Percentiles rank a stretch among this genome's conserved stretches.
Conservation (phyloP, 2,888 invertebrate species). For the Sericinus montela region DNA sequence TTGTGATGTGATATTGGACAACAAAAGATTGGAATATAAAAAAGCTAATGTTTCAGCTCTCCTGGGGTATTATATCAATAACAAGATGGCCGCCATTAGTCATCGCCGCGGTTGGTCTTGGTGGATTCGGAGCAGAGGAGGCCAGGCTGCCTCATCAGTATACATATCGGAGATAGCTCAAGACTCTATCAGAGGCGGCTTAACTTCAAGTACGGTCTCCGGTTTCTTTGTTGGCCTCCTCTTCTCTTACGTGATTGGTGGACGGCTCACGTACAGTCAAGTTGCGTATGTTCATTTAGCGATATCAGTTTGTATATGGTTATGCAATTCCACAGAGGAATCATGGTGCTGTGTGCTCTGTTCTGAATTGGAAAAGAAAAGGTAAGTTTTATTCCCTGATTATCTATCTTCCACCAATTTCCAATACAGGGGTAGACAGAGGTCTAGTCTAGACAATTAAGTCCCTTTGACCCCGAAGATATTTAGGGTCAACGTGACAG, state of each 20-base stretch:
- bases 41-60: no score
- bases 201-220: constrained; percentile 49
- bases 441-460: no score
- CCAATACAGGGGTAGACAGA: no score
- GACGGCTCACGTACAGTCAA: constrained; percentile 46
- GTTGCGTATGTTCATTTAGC: constrained; percentile 45
- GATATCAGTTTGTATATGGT: constrained; percentile 48
- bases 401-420: no score
- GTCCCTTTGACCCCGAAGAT: no score
- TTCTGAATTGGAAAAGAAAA: constrained; percentile 46
- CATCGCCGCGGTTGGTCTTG: constrained; percentile 41
- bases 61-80: constrained; percentile 53
- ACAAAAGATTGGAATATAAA: no score
- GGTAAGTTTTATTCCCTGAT: constrained; percentile 35
- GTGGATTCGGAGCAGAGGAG: constrained; percentile 58
- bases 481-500: no score
- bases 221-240: constrained; percentile 55
- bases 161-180: constrained; percentile 62
- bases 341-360: constrained; percentile 56
- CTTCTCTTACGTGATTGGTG: constrained; percentile 52
- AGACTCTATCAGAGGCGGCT: constrained; percentile 57
- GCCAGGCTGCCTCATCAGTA: constrained; percentile 57
- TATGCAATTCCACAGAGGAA: constrained; percentile 42
- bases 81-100: constrained; percentile 45
- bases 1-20: no score